Base-by-base conservation (phyloP, 2,888 invertebrate genomes). In the Meganola albula region DNA sequence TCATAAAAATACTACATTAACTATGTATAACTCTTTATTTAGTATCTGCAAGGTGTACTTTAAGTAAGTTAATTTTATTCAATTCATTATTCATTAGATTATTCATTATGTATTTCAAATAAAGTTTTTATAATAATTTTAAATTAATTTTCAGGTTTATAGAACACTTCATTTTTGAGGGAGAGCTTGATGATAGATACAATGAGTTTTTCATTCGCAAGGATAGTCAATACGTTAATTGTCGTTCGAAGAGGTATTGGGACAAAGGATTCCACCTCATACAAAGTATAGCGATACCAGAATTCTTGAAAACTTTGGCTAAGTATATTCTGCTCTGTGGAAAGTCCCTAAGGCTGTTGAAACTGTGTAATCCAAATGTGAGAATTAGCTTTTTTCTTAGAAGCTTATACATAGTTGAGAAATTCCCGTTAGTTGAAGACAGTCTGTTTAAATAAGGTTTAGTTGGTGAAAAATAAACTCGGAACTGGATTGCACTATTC, bases 141-240 rank as follows among this genome's bases (percentile, higher is more conserved):
- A 20, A n/a, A n/a, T 20, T 7, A 7, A 5, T 7, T 3, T 7
- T n/a, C 8, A 90, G 90, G 37, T 90, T 93, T 62, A 86, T 97
- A 18, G 90, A 93, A 59, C 89, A 91, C 37, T 97, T 97, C 92
- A 90, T 97, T 39, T 93, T 95, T 58, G 92, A 95, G 64, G 97
- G 97, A 0, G 88, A 90, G 30, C 78, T 96, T 9, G 91, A 93
- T 41, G 96, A 96, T 69, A 87, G 88, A 8, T 91, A 90, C 58
- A 91, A 92, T 48, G 97, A 97, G 76, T 94, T 96, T 55, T 96
- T 97, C 74, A 92, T 97, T 31, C 88, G 90, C 27, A 88, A 90
- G 10, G 90, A 91, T 57, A 80, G 86, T 0, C 90, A 91, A 38
- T 91, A 91, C 52, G 80, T 90, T 10, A 88, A 90, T 41, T 88